Conservation (phyloP, 2,888 invertebrate species). For the Ophonus ardosiacus region DNA sequence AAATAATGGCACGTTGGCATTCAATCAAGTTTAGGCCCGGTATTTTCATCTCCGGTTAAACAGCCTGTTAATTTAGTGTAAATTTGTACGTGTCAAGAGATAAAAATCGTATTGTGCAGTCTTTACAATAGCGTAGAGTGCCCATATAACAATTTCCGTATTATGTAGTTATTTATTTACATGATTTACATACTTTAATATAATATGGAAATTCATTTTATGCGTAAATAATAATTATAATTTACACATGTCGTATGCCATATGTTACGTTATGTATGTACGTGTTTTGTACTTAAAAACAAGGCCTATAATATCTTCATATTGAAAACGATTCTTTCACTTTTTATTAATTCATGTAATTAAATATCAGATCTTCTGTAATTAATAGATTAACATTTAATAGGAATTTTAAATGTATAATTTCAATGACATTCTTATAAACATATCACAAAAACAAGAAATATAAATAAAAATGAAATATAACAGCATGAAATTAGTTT, state of each 20-base stretch:
- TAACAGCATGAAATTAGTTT: background rate
- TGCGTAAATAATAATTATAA: no score
- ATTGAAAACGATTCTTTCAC: background rate
- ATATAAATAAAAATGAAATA: background rate
- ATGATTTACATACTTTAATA: no score
- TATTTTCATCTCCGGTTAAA: no score
- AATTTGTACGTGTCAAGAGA: no score
- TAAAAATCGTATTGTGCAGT: no score
- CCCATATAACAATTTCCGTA: no score
- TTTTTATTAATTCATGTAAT: background rate
- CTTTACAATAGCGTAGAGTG: no score
- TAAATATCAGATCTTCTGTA: background rate
- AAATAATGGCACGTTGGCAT: no score
- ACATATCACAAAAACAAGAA: background rate
- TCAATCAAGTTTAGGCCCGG: no score
- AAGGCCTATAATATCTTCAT: background rate
- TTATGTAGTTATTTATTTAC: no score
- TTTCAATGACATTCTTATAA: background rate
- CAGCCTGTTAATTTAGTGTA: no score
- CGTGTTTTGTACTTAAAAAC: background rate
- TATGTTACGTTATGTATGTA: background rate
- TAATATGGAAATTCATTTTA: no score
- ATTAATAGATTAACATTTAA: conserved; percentile 15
- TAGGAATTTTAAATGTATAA: conserved; percentile 1
- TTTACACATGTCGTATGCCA: background rate